Evolutionary conservation across 2,888 invertebrate genomes (phyloP).

Genomic region (Troides helena): DNA sequence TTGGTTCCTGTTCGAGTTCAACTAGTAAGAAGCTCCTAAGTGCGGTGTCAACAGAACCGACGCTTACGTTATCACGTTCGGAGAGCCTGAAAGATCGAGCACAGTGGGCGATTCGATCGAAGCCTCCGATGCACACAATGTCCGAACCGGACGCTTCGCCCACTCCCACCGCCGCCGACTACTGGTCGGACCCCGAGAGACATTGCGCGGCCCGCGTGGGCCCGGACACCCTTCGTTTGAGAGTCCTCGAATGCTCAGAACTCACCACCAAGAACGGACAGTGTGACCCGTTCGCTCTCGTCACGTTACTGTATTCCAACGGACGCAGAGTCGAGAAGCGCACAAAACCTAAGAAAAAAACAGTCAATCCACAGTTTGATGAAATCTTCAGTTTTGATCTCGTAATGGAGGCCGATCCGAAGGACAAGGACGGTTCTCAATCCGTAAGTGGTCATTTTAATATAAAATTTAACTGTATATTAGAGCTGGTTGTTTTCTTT

Average conservation of each 20-base stretch:
- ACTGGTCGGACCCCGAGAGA: constrained; percentile 76
- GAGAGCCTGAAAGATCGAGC: constrained; percentile 74
- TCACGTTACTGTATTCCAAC: constrained; percentile 89
- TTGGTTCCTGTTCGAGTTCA: constrained; percentile 73
- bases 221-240: constrained; percentile 78
- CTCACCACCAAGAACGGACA: constrained; percentile 93
- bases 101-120: constrained; percentile 63
- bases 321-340: constrained; percentile 88
- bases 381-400: constrained; percentile 91
- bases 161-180: constrained; percentile 73
- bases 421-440: constrained; percentile 77
- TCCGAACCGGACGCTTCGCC: constrained; percentile 63
- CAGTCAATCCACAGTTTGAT: constrained; percentile 92
- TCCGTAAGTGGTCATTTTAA: constrained; percentile 62
- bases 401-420: constrained; percentile 79
- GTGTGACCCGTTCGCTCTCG: constrained; percentile 94
- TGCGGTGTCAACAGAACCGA: constrained; percentile 64
- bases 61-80: constrained; percentile 68
- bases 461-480: background rate
- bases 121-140: constrained; percentile 72
- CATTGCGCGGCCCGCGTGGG: constrained; percentile 71
- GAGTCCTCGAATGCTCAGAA: constrained; percentile 92
- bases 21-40: constrained; percentile 72
- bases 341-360: constrained; percentile 94
- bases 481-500: background rate